These are phyloP conservation scores for Drosophila prolongata DNA, from an alignment of 2,888 invertebrate genomes.

Conservation along the genomic window DNA sequence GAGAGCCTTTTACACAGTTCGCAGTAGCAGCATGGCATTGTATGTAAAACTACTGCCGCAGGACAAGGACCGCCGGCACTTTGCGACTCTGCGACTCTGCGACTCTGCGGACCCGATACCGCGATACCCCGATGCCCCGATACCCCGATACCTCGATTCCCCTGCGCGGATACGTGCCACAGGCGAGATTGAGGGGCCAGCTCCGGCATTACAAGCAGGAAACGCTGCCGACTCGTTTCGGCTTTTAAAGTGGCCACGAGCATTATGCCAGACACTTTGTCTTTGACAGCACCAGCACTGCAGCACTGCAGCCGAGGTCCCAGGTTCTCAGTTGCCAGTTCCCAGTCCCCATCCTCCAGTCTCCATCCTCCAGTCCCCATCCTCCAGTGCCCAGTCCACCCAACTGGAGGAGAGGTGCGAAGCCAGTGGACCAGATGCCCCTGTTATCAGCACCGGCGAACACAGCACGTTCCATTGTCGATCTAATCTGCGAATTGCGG, in stretches of 20 bases:
- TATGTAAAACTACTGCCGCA: conserved; percentile 74
- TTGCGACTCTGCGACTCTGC: conserved; percentile 60
- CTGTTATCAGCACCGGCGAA: conserved; percentile 64
- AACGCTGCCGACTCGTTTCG: conserved; percentile 68
- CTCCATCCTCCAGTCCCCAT: no score
- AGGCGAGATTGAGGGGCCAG: conserved; percentile 68
- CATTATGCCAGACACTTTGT: conserved; percentile 78
- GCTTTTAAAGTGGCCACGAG: conserved; percentile 72
- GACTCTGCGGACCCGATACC: conserved; percentile 31
- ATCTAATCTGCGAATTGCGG: conserved; percentile 58
- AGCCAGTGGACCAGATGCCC: conserved; percentile 26
- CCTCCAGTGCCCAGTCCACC: no score
- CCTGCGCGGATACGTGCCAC: conserved; percentile 56
- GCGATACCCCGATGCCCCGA: no score
- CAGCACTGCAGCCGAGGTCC: neutral
- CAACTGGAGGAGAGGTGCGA: conserved; percentile 18
- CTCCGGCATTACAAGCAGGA: conserved; percentile 68
- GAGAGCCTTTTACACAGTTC: neutral
- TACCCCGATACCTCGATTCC: no score
- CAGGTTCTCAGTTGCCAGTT: no score
- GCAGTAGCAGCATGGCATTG: conserved; percentile 56
- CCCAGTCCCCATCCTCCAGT: no score
- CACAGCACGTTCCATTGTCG: conserved; percentile 76
- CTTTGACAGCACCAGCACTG: conserved; percentile 64
- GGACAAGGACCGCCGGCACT: conserved; percentile 56